Percentiles rank a stretch among this genome's conserved stretches.
Conservation (phyloP, 2,888 invertebrate species). For the Linnaemya vulpina region DNA sequence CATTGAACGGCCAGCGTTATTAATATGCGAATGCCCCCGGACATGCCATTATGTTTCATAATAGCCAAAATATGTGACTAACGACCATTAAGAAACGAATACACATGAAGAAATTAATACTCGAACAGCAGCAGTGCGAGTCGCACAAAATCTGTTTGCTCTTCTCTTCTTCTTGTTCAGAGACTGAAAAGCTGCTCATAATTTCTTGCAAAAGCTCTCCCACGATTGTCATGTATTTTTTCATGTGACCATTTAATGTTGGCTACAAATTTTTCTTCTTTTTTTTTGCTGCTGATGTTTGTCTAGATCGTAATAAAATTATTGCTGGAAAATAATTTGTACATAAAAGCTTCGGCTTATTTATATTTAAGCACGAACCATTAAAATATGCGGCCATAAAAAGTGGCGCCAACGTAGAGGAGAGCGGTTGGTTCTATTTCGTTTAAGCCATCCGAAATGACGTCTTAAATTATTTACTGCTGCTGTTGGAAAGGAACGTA, state of each 20-base stretch:
- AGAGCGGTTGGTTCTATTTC: not conserved
- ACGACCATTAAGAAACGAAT: not conserved
- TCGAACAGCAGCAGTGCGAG: not conserved
- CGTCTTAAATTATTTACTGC: not conserved
- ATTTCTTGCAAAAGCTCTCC: not conserved
- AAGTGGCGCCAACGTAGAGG: not conserved
- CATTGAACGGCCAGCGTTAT: not conserved
- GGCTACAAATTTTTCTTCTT: not conserved
- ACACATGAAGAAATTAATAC: not conserved
- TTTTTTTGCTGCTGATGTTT: not conserved
- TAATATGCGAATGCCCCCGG: not conserved
- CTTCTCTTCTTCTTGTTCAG: not conserved
- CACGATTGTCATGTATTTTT: not conserved
- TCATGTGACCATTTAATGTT: constrained; percentile 3
- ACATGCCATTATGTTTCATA: not conserved
- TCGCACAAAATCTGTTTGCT: not conserved
- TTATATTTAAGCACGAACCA: not conserved
- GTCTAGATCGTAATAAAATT: not conserved
- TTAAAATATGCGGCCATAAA: not conserved
- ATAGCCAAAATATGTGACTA: not conserved
- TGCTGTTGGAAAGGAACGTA: not conserved
- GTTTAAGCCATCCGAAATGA: not conserved
- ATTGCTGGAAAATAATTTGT: not conserved
- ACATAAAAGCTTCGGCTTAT: not conserved
- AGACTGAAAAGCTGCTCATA: not conserved